A percentile compares a stretch with the other conserved stretches of the same genome.
Conservation (phyloP, 2,888 invertebrate species). For the Platynereis dumerilii region DNA sequence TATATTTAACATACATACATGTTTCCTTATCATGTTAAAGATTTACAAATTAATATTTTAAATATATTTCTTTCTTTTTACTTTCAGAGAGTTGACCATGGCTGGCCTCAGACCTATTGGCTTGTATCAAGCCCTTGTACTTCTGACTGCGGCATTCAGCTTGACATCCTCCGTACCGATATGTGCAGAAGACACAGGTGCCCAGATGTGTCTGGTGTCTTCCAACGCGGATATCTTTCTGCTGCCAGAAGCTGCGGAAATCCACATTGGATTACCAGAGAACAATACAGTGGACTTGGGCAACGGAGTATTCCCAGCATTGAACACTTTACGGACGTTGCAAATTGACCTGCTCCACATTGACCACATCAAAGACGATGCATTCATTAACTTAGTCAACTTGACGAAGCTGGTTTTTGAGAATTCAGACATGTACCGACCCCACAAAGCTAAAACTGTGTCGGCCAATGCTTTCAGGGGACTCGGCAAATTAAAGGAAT, state of each 20-base stretch:
- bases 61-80: no score
- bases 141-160: not conserved
- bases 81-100: no score
- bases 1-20: no score
- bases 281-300: not conserved
- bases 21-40: no score
- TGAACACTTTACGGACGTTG: not conserved
- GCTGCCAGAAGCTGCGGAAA: not conserved
- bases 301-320: constrained; percentile 1
- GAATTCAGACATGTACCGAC: not conserved
- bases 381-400: constrained; percentile 1
- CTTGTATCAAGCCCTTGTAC: not conserved
- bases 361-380: not conserved
- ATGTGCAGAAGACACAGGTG: not conserved
- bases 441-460: not conserved
- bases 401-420: constrained; percentile 3
- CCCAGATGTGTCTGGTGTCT: not conserved
- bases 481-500: not conserved
- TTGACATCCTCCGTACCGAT: not conserved
- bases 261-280: not conserved
- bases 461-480: constrained; percentile 8
- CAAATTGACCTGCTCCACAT: not conserved
- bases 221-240: not conserved
- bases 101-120: no score
- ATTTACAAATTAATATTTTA: no score